Percentiles rank a stretch among this genome's conserved stretches.
Conservation (phyloP, 2,113 vertebrate species). For the Saccopteryx leptura region DNA sequence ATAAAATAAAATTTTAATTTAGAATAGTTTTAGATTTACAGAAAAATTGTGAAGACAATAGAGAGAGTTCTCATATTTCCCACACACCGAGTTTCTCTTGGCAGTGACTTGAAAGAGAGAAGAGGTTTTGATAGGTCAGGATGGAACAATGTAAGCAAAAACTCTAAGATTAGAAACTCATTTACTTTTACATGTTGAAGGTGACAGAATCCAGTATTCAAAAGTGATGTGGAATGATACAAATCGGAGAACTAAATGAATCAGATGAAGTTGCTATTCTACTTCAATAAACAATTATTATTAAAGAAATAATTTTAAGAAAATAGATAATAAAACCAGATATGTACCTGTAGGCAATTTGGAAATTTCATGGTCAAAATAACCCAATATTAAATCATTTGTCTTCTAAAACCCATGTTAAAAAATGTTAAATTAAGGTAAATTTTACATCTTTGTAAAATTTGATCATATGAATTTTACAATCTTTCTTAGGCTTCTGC, state of each 20-base stretch:
- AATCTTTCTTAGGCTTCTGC: not conserved
- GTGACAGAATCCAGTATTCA: not conserved
- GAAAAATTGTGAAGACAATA: not conserved
- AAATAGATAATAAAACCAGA: constrained; percentile 52
- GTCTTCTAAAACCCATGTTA: not conserved
- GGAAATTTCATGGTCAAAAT: not conserved
- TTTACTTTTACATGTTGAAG: not conserved
- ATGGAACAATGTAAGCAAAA: not conserved
- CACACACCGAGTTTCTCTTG: not conserved
- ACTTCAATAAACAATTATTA: too few species aligned
- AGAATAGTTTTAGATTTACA: not conserved
- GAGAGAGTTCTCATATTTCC: not conserved
- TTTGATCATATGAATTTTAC: not conserved
- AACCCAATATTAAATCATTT: not conserved
- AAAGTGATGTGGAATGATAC: not conserved
- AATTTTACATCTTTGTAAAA: not conserved
- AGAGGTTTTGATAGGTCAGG: not conserved
- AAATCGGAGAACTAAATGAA: not conserved
- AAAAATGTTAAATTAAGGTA: not conserved
- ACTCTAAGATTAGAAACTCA: not conserved
- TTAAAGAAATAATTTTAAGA: constrained; percentile 24
- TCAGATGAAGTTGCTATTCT: not conserved
- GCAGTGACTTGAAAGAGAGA: not conserved
- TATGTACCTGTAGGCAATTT: not conserved
- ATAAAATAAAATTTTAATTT: not conserved